Evolutionary conservation across 2,888 invertebrate species (phyloP).

Genomic region (Cremastinae sp.): DNA sequence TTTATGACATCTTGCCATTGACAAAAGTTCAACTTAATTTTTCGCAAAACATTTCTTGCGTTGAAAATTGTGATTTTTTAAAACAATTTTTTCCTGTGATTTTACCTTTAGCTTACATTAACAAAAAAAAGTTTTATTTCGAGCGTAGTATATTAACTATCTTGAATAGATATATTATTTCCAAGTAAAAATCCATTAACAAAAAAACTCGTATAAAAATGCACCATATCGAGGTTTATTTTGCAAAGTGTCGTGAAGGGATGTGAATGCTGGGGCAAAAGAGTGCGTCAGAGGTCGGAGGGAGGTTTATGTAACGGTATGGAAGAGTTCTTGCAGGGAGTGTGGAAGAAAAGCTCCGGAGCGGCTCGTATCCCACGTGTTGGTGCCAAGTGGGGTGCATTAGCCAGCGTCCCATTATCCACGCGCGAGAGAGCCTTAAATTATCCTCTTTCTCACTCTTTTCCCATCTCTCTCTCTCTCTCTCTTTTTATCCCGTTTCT

Average conservation of each 20-base stretch:
- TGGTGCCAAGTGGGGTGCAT: constrained; percentile 78
- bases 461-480: constrained; percentile 24
- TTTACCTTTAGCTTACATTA: too few relatives aligned
- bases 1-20: constrained; percentile 51
- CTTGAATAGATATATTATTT: too few relatives aligned
- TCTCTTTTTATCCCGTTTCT: constrained; percentile 43
- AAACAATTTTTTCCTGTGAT: too few relatives aligned
- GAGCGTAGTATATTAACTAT: too few relatives aligned
- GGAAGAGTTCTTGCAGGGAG: constrained; percentile 51
- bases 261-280: constrained; percentile 61
- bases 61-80: too few relatives aligned
- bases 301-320: constrained; percentile 9
- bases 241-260: constrained; percentile 54
- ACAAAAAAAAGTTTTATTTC: too few relatives aligned
- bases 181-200: not conserved
- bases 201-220: constrained; percentile 9
- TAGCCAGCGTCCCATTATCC: constrained; percentile 79
- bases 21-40: not conserved
- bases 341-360: constrained; percentile 62
- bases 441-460: constrained; percentile 72
- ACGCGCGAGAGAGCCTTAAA: constrained; percentile 79
- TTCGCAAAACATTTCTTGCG: not conserved
- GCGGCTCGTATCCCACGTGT: constrained; percentile 71
- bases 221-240: constrained; percentile 40
- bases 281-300: constrained; percentile 51